Conservation (phyloP, 2,888 invertebrate genomes). For the Cremastinae sp. region DNA sequence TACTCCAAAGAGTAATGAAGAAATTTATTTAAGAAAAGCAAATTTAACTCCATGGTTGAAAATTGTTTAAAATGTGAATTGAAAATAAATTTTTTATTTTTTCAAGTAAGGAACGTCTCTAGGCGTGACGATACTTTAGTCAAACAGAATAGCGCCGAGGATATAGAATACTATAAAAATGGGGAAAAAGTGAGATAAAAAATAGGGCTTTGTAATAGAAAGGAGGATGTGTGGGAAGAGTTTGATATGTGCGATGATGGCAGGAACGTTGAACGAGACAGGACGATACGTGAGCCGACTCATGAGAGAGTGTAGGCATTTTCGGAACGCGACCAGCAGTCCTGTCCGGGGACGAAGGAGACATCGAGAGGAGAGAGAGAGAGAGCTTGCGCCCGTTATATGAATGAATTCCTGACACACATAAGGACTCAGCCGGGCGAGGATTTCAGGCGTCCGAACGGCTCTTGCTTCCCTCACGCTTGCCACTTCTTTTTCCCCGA, state of each 20-base stretch:
- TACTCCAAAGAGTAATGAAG: too few relatives aligned
- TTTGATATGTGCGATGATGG: slow-evolving; percentile 44
- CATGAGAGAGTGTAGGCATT: slow-evolving; percentile 57
- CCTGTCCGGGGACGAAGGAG: slow-evolving; percentile 4
- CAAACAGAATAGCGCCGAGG: background rate
- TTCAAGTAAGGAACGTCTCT: too few relatives aligned
- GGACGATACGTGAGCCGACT: slow-evolving; percentile 59
- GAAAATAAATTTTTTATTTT: too few relatives aligned
- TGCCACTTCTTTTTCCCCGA: too few relatives aligned
- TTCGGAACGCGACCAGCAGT: slow-evolving; percentile 53
- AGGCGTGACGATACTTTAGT: slow-evolving; percentile 3
- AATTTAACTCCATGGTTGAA: too few relatives aligned
- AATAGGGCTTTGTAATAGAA: slow-evolving; percentile 6
- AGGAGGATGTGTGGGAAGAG: background rate
- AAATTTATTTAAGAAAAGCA: too few relatives aligned
- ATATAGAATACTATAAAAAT: slow-evolving; percentile 4
- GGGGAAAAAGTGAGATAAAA: too few relatives aligned
- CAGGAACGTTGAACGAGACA: slow-evolving; percentile 51
- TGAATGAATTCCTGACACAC: background rate
- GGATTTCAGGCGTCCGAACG: background rate
- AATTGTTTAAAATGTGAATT: too few relatives aligned
- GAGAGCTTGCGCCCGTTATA: background rate
- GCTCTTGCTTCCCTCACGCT: background rate
- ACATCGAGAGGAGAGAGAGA: slow-evolving; percentile 17
- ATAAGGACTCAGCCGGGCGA: slow-evolving; percentile 1